Evolutionary conservation across 2,113 vertebrate species (phyloP).

Genomic region (Grallaria varia): DNA sequence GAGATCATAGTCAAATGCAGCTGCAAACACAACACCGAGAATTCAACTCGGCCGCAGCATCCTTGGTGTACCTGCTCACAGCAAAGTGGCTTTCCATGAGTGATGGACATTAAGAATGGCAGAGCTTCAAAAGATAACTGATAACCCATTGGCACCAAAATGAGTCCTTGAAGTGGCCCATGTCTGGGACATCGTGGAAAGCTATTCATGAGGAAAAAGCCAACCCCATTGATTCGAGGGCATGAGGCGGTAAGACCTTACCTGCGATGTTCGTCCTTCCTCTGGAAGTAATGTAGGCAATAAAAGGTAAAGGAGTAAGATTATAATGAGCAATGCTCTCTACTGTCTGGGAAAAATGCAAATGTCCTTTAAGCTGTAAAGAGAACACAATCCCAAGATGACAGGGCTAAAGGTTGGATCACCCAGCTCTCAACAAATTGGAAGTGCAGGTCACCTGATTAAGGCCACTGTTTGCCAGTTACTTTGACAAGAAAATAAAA

Average conservation of each 20-base stretch:
- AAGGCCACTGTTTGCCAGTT: not conserved
- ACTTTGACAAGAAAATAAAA: not conserved
- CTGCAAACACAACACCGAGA: not conserved
- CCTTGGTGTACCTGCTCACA: not conserved
- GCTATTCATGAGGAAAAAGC: not conserved
- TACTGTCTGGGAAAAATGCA: not conserved
- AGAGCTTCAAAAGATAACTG: not conserved
- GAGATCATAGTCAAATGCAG: not conserved
- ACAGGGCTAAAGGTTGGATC: not conserved
- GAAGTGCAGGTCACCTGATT: not conserved
- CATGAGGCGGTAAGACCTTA: not conserved
- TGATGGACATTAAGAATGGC: not conserved
- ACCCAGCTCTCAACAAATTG: not conserved
- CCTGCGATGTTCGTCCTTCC: not conserved
- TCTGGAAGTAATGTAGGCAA: not conserved
- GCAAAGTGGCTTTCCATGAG: not conserved
- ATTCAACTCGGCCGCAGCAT: not conserved
- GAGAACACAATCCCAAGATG: not conserved
- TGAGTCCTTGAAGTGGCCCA: not conserved
- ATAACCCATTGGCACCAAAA: not conserved
- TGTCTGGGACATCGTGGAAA: not conserved
- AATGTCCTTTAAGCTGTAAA: not conserved
- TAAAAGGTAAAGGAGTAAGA: not conserved
- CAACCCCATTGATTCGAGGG: not conserved
- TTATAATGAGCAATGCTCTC: not conserved